phyloP scores from a whole-genome alignment of 1,140 invertebrate genomes.

The Philopotamus ludificatus region DNA sequence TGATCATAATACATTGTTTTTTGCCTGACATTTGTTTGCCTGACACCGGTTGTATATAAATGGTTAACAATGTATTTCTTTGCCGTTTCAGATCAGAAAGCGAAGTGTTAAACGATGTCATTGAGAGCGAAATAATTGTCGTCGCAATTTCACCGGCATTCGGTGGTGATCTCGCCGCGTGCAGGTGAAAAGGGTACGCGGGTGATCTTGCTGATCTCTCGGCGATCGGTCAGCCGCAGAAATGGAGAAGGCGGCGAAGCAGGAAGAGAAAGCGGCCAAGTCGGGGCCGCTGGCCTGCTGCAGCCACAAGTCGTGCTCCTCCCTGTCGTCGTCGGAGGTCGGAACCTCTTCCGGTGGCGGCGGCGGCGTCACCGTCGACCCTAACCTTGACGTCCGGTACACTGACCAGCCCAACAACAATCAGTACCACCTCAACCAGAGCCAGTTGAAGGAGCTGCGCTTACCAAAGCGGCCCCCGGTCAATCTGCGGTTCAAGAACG shows the following conservation, averaged over 20 bases:
- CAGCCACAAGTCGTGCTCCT: conserved; percentile 28
- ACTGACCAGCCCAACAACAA: conserved; percentile 49
- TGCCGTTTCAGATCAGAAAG: too few species aligned
- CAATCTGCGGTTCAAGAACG: conserved; percentile 68
- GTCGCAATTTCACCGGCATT: neutral
- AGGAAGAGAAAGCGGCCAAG: conserved; percentile 27
- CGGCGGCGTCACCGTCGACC: conserved; percentile 1
- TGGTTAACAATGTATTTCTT: too few species aligned
- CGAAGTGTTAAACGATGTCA: too few species aligned
- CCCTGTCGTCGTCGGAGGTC: conserved; percentile 25
- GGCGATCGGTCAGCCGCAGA: neutral
- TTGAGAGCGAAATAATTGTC: too few species aligned
- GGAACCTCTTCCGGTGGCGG: neutral
- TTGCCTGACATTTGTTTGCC: too few species aligned
- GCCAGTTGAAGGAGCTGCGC: conserved; percentile 31
- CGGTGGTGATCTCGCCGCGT: neutral
- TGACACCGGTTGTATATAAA: too few species aligned
- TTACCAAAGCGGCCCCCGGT: conserved; percentile 53
- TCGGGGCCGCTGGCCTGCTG: conserved; percentile 31
- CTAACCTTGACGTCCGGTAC: neutral
- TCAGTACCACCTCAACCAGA: conserved; percentile 47
- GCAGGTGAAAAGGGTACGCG: neutral
- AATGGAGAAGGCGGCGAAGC: neutral
- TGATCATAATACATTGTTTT: too few species aligned
- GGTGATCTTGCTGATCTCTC: neutral